A percentile compares a stretch with the other conserved stretches of the same genome.
phyloP scores from a whole-genome alignment of 64 coral and sea anemone species.

The Montipora foliosa region DNA sequence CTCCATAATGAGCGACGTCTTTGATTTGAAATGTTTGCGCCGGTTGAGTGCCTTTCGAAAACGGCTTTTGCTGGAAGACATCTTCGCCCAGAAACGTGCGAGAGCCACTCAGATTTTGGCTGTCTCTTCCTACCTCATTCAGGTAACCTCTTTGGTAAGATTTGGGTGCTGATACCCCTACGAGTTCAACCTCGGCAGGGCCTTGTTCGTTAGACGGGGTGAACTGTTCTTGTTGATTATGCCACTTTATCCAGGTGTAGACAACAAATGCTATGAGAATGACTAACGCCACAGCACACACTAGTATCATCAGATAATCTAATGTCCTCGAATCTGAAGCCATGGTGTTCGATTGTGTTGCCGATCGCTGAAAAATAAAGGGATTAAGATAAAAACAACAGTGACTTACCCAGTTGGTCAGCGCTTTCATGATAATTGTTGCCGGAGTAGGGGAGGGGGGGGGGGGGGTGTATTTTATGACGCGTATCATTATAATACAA shows the following conservation, averaged over 20 bases:
- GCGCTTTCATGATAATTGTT: no score
- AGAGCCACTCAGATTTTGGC: conserved; percentile 30
- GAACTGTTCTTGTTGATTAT: background rate
- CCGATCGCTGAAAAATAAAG: no score
- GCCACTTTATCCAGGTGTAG: conserved; percentile 42
- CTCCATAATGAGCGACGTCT: background rate
- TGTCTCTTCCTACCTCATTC: background rate
- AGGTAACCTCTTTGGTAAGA: conserved; percentile 15
- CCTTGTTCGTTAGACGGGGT: background rate
- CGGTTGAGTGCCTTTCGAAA: background rate
- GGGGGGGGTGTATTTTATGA: no score
- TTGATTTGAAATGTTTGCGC: background rate
- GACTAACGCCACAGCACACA: background rate
- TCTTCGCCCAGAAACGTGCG: conserved; percentile 15
- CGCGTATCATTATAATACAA: no score
- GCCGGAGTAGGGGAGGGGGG: no score
- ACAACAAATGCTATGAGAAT: background rate
- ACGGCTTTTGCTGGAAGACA: conserved; percentile 10
- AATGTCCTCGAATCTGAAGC: background rate
- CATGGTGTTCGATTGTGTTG: background rate
- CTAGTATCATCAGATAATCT: conserved; percentile 12
- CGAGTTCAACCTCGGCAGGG: background rate
- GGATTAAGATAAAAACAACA: background rate
- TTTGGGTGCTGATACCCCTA: background rate
- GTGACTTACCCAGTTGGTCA: background rate